Percentiles rank a stretch among this genome's conserved stretches.
phyloP scores from a whole-genome alignment of 2,888 invertebrate species.

The Caenorhabditis japonica region DNA sequence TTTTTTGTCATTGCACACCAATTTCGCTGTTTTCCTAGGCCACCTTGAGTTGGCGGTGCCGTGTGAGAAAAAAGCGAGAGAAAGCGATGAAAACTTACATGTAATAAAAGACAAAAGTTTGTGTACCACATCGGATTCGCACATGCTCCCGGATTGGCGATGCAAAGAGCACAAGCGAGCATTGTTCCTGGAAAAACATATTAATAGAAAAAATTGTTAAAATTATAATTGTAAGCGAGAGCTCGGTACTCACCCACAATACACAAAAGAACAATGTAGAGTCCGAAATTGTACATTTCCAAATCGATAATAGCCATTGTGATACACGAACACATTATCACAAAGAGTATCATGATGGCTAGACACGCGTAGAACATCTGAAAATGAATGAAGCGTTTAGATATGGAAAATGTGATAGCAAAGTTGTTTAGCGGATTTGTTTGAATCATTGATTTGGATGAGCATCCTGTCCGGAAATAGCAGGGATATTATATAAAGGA shows the following conservation, averaged over 20 bases:
- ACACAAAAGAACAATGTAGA: constrained; percentile 76
- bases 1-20: no score
- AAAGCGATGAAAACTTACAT: constrained; percentile 60
- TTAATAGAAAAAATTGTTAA: neutral
- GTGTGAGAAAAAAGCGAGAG: no score
- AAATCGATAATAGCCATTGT: constrained; percentile 75
- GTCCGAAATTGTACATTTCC: constrained; percentile 76
- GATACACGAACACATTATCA: constrained; percentile 73
- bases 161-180: constrained; percentile 76
- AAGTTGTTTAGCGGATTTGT: neutral
- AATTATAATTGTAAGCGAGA: neutral
- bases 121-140: constrained; percentile 76
- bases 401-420: neutral
- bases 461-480: no score
- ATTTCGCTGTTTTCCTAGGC: no score
- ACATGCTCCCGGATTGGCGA: constrained; percentile 76
- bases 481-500: no score
- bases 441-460: no score
- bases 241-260: constrained; percentile 71
- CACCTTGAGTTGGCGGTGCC: no score
- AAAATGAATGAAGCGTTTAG: neutral
- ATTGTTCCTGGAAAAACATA: constrained; percentile 69
- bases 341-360: constrained; percentile 72
- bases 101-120: constrained; percentile 73
- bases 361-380: constrained; percentile 77